Conservation (phyloP, 2,888 invertebrate species). For the Nomada fabriciana region DNA sequence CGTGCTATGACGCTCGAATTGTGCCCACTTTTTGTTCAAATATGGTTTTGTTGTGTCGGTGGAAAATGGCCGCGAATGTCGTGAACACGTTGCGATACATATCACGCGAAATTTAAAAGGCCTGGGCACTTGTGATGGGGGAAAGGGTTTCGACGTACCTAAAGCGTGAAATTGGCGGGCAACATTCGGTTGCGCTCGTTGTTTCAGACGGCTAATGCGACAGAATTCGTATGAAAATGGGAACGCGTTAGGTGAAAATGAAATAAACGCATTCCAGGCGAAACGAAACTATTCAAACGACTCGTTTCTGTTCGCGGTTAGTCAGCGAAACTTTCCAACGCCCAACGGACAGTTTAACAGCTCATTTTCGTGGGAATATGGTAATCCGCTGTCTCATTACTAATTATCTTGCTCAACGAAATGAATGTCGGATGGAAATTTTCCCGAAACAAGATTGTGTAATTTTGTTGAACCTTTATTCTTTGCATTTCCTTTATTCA, state of each 20-base stretch:
- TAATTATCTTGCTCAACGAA: background rate
- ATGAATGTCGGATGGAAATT: conserved; percentile 2
- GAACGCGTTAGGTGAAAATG: conserved; percentile 15
- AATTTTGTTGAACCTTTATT: background rate
- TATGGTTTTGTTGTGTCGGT: no score
- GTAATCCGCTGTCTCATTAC: background rate
- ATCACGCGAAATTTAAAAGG: background rate
- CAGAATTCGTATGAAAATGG: conserved; percentile 7
- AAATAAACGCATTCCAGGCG: conserved; percentile 17
- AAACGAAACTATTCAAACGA: conserved; percentile 30
- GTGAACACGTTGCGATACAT: background rate
- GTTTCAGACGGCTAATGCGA: background rate
- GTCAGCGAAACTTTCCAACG: background rate
- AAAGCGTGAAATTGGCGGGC: background rate
- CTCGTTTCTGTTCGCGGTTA: background rate
- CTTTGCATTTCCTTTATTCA: background rate
- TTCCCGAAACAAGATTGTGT: background rate
- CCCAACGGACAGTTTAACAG: background rate
- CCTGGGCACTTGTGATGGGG: background rate
- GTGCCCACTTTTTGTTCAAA: no score
- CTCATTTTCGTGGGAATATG: conserved; percentile 11
- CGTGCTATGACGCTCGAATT: background rate
- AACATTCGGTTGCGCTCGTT: background rate
- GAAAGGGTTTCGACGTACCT: background rate
- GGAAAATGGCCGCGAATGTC: background rate